phyloP scores from a whole-genome alignment of 2,113 vertebrate species.

The western clawed frog (Xenopus tropicalis) region UCB_Xtro_10.0 CM004443.2:38788501-38789000 shows the following conservation, averaged over 20 bases:
- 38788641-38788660: not conserved
- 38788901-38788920: constrained; percentile 54
- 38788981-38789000: constrained; percentile 57
- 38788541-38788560: too few relatives aligned
- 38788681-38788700: too few relatives aligned
- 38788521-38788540: too few relatives aligned
- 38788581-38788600: constrained; percentile 18
- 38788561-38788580: not conserved
- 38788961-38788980: constrained; percentile 70
- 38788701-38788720: too few relatives aligned
- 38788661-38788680: too few relatives aligned
- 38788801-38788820: not conserved
- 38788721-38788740: too few relatives aligned
- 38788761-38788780: too few relatives aligned
- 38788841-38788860: too few relatives aligned
- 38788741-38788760: too few relatives aligned
- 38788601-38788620: constrained; percentile 13
- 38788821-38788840: not conserved
- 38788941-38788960: constrained; percentile 65
- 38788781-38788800: too few relatives aligned
- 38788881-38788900: not conserved
- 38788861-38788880: not conserved
- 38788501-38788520: too few relatives aligned
- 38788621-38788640: not conserved
- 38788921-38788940: constrained; percentile 66